Evolutionary conservation across 1,140 invertebrate genomes (phyloP).

Genomic region (Anastatus disparis): DNA sequence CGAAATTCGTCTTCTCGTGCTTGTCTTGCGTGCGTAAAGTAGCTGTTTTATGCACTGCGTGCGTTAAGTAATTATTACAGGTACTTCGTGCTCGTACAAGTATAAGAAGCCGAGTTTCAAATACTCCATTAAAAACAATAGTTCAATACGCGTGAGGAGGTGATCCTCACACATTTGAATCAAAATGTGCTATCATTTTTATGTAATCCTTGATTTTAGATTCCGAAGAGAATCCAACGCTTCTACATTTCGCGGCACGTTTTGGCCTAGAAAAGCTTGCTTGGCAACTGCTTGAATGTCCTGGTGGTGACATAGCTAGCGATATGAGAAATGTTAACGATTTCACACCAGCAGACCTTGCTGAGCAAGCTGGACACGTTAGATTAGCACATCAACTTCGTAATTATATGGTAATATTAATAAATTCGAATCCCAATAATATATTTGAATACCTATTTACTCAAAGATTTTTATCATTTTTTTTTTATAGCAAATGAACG

Average conservation of each 20-base stretch:
- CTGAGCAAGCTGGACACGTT: conserved; percentile 77
- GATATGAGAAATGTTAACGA: conserved; percentile 83
- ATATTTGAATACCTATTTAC: no score
- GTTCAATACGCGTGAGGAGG: no score
- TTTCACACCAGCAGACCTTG: conserved; percentile 81
- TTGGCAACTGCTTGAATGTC: conserved; percentile 84
- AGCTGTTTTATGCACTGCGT: no score
- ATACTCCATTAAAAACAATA: not conserved
- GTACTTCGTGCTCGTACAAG: not conserved
- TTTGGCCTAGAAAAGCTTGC: conserved; percentile 86
- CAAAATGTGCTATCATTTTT: not conserved
- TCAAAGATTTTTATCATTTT: no score
- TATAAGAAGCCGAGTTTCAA: not conserved
- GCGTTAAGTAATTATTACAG: no score
- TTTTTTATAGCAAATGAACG: conserved; percentile 74
- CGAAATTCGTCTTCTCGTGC: no score
- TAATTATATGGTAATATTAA: conserved; percentile 81
- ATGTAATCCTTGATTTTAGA: conserved; percentile 61
- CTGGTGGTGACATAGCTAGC: conserved; percentile 81
- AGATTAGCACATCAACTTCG: conserved; percentile 78
- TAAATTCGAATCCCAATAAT: no score
- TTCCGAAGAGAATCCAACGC: conserved; percentile 85
- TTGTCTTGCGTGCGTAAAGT: no score
- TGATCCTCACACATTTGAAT: no score
- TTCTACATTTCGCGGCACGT: conserved; percentile 87